A percentile compares a stretch with the other conserved stretches of the same genome.
These are phyloP conservation scores for Pediacus dermestoides DNA, from an alignment of 2,888 invertebrate species.

Conservation along the genomic window DNA sequence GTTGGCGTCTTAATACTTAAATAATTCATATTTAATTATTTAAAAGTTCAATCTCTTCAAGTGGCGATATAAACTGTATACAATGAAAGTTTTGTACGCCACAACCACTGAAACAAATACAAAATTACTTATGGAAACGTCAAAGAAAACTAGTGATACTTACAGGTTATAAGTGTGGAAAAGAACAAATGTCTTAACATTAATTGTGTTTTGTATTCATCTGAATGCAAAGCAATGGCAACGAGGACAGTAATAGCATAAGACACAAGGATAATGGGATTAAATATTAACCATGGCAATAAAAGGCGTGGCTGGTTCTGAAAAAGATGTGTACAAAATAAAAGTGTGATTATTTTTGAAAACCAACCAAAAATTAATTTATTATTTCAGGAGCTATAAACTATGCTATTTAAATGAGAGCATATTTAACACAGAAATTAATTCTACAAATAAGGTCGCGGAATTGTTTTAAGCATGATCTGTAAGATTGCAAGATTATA, in stretches of 20 bases:
- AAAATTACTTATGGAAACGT: constrained; percentile 9
- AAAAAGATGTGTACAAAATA: too few species aligned
- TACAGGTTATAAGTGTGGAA: constrained; percentile 35
- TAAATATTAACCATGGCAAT: constrained; percentile 43
- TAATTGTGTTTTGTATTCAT: constrained; percentile 35
- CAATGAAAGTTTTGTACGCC: constrained; percentile 39
- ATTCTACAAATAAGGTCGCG: too few species aligned
- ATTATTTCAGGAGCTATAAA: too few species aligned
- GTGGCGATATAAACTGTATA: constrained; percentile 42
- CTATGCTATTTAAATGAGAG: too few species aligned
- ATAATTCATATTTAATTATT: constrained; percentile 12
- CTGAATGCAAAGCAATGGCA: constrained; percentile 40
- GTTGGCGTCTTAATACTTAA: too few species aligned
- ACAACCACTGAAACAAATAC: constrained; percentile 41
- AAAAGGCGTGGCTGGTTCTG: constrained; percentile 44
- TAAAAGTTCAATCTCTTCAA: constrained; percentile 45
- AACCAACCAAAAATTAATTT: constrained; percentile 12
- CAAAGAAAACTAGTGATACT: constrained; percentile 26
- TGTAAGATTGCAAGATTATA: too few species aligned
- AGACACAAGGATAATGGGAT: constrained; percentile 37
- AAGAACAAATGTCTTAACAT: constrained; percentile 40
- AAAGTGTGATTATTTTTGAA: too few species aligned
- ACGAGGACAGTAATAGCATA: constrained; percentile 41
- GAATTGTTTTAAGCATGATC: too few species aligned
- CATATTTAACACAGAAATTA: too few species aligned